A percentile compares a stretch with the other conserved stretches of the same genome.
Conservation (phyloP, 2,888 invertebrate species). For the Erebia epiphron region DNA sequence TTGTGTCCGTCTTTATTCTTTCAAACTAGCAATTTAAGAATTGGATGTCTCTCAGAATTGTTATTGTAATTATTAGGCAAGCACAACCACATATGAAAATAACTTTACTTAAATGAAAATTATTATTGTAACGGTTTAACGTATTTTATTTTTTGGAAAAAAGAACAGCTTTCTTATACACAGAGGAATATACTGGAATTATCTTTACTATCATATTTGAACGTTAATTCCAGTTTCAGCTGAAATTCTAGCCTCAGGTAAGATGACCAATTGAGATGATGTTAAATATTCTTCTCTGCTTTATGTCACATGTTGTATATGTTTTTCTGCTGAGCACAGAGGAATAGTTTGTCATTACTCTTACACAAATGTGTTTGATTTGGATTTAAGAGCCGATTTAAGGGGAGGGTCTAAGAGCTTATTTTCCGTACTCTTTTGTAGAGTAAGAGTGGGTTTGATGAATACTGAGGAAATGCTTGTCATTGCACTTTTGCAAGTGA, state of each 20-base stretch:
- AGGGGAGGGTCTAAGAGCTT: neutral
- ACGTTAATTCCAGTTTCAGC: neutral
- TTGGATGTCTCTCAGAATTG: no score
- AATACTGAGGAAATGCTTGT: neutral
- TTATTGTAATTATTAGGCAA: no score
- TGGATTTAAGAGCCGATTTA: neutral
- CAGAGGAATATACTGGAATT: neutral
- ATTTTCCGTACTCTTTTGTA: neutral
- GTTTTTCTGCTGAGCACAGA: neutral
- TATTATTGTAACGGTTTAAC: no score
- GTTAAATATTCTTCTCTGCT: no score
- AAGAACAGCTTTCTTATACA: neutral
- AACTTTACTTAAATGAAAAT: no score
- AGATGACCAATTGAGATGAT: no score
- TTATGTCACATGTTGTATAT: no score
- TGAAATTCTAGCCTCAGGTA: no score
- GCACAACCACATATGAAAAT: no score
- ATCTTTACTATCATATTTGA: neutral
- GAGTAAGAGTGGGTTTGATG: neutral
- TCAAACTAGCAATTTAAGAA: no score
- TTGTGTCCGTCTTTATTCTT: no score
- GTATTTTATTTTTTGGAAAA: no score
- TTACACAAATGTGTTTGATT: neutral
- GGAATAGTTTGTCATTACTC: neutral
- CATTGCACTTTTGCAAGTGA: conserved; percentile 1